phyloP scores from a whole-genome alignment of 1,140 invertebrate genomes.

The Condylostylus longicornis region DNA sequence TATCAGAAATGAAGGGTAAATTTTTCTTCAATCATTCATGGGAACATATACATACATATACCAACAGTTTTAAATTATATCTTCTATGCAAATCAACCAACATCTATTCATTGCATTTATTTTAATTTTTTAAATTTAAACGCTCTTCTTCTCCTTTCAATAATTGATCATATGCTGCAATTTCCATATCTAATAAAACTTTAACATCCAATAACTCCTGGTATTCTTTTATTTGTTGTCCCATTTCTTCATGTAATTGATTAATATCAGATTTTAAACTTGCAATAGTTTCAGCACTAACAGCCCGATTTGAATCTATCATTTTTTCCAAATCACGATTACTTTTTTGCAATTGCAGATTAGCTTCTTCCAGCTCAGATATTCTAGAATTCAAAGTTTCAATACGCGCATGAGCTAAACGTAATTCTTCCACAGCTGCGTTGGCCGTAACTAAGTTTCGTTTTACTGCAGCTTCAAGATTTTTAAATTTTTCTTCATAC shows the following conservation, averaged over 20 bases:
- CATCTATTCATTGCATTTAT: no score
- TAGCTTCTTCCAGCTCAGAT: conserved; percentile 57
- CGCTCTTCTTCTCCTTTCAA: conserved; percentile 47
- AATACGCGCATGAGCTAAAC: conserved; percentile 52
- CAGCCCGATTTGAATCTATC: conserved; percentile 56
- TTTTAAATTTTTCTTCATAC: conserved; percentile 70
- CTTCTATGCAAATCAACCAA: no score
- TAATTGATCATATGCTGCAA: conserved; percentile 88
- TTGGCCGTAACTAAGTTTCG: conserved; percentile 51
- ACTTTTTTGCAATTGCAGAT: conserved; percentile 33
- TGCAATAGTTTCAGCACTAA: conserved; percentile 58
- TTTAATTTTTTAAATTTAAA: no score
- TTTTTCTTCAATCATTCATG: no score
- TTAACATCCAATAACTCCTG: conserved; percentile 95
- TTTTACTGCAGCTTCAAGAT: conserved; percentile 43
- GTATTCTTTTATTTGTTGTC: conserved; percentile 79
- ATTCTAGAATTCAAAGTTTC: conserved; percentile 58
- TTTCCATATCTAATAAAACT: conserved; percentile 87
- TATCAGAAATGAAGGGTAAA: no score
- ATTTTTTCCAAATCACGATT: conserved; percentile 71
- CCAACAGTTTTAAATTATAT: no score
- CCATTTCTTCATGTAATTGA: conserved; percentile 68
- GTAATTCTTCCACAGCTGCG: conserved; percentile 60
- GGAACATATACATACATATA: no score
- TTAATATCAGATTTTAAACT: conserved; percentile 66